phyloP scores from a whole-genome alignment of 2,797 vertebrate species.

The Bufotes viridis region DNA sequence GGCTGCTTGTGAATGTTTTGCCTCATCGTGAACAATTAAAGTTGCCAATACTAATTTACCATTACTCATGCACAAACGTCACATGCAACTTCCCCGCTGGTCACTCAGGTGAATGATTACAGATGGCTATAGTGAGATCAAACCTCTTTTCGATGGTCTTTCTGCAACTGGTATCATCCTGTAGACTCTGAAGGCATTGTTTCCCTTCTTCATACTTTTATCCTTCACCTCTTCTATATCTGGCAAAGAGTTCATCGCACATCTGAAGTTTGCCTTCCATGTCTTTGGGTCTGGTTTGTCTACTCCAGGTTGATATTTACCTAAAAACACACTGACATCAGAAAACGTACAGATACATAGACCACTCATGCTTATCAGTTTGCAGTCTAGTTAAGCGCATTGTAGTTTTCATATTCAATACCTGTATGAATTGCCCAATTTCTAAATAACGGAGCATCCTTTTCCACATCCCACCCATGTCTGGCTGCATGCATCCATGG shows the following conservation, averaged over 20 bases:
- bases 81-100: background rate
- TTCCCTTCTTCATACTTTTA: constrained; percentile 98
- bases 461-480: constrained; percentile 98
- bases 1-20: too few species aligned
- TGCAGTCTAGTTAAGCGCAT: background rate
- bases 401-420: constrained; percentile 65
- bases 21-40: too few species aligned
- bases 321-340: constrained; percentile 67
- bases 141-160: constrained; percentile 91
- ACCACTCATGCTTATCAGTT: background rate
- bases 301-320: constrained; percentile 89
- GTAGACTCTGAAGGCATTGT: constrained; percentile 96
- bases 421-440: constrained; percentile 99
- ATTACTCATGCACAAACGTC: background rate
- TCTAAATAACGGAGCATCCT: constrained; percentile 97
- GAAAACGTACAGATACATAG: background rate
- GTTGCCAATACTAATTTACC: background rate
- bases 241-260: constrained; percentile 98
- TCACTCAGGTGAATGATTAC: background rate
- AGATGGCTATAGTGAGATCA: constrained; percentile 42
- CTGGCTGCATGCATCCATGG: constrained; percentile 99
- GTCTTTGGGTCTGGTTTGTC: constrained; percentile 98
- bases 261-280: constrained; percentile 99
- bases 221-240: constrained; percentile 99
- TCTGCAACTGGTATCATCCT: constrained; percentile 91